Base-by-base conservation (phyloP, 2,888 invertebrate genomes). In the Eristalis pertinax region DNA sequence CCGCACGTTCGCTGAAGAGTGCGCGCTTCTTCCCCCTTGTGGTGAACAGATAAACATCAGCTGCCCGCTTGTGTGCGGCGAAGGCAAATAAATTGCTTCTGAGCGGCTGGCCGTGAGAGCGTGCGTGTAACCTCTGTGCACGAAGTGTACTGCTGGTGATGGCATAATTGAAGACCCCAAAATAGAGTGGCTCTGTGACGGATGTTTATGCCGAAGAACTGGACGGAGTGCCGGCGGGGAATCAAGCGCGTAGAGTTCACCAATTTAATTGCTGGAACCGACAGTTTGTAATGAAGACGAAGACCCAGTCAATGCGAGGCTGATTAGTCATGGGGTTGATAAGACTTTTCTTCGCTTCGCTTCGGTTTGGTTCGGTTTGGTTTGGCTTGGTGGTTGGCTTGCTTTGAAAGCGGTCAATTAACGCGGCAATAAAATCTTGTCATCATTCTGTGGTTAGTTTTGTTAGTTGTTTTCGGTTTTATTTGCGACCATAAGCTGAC, bases 81-180 rank as follows among this genome's bases (percentile, higher is more conserved):
- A 79, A 72, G 56, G 41, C 64, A 78, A 79, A 75, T 72, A 78
- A 82, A 79, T 86, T 75, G 78, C 78, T 78, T 50, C 78, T 58
- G 65, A 78, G 83, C 79, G 79, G 75, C 67, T 64, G 75, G 50
- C 50, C 69, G 58, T 63, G 38, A 80, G 73, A 62, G 81, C 65
- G 81, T 72, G 82, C 68, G 85, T 82, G 19, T 77, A 63, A 63
- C 19, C 62, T 63, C 22, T 26, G 63, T 38, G 35, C 32, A 65
- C 32, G 60, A 26, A 60, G 32, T 32, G 32, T 38, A 38, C 38
- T 63, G 69, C 24, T 38, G 58, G 56, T 67, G 79, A 80, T 80
- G 79, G 60, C 73, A 65, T 80, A 80, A 78, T 78, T 80, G 73
- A 62, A 26, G 58, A 10, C n/a, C 67, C 79, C 32, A 67, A 73